A percentile compares a stretch with the other conserved stretches of the same genome.
Evolutionary conservation across 2,113 vertebrate genomes (phyloP).

Genomic region (Arenaria interpres): DNA sequence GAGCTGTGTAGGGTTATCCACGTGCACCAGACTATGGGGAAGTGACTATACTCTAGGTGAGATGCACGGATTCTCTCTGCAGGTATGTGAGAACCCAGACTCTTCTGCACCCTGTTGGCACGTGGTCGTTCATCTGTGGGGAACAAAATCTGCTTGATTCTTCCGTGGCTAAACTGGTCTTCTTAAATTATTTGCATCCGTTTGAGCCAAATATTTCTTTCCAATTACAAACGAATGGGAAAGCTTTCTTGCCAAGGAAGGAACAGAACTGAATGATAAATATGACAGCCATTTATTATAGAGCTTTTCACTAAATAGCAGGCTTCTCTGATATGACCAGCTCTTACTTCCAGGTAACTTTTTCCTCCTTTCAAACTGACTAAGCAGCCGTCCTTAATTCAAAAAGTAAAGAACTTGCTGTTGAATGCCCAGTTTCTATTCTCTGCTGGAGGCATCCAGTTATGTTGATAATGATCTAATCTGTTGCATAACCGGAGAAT

Average conservation of each 20-base stretch:
- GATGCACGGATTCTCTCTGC: not conserved
- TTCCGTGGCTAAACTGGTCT: not conserved
- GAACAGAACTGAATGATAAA: not conserved
- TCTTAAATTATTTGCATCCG: not conserved
- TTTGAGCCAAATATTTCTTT: not conserved
- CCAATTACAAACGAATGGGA: not conserved
- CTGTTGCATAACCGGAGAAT: slow-evolving; percentile 53
- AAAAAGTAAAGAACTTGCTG: not conserved
- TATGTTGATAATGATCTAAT: slow-evolving; percentile 63
- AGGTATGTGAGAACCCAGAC: not conserved
- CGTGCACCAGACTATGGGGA: not conserved
- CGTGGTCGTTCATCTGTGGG: not conserved
- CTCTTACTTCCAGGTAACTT: not conserved
- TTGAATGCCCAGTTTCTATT: not conserved
- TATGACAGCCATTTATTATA: not conserved
- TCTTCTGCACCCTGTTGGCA: not conserved
- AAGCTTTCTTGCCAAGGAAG: not conserved
- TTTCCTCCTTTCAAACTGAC: not conserved
- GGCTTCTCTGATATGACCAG: not conserved
- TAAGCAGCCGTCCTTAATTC: not conserved
- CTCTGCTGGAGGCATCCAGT: slow-evolving; percentile 53
- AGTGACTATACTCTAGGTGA: not conserved
- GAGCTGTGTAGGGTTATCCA: not conserved
- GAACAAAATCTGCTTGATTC: not conserved
- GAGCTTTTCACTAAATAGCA: not conserved